phyloP scores from a whole-genome alignment of 2,888 invertebrate species.

The Drosophila ezoana region DNA sequence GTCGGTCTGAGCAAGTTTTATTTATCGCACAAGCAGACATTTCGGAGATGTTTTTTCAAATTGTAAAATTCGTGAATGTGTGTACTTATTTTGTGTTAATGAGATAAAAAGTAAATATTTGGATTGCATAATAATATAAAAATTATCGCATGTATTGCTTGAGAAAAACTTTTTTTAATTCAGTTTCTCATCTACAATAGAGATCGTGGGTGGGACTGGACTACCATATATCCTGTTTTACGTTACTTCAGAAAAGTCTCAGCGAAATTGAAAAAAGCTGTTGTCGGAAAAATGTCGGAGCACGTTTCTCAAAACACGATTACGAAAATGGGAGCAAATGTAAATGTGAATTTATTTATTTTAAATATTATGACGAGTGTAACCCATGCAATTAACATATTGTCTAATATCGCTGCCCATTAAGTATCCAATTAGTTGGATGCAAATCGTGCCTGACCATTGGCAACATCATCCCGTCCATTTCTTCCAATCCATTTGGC shows the following conservation, averaged over 20 bases:
- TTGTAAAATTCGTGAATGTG: not conserved
- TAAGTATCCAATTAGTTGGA: constrained; percentile 30
- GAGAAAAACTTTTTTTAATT: too few relatives aligned
- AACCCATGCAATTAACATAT: not conserved
- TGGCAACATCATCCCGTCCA: constrained; percentile 21
- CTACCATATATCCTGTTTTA: too few relatives aligned
- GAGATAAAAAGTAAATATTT: not conserved
- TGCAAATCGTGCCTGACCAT: constrained; percentile 38
- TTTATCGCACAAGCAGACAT: not conserved
- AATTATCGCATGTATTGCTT: not conserved
- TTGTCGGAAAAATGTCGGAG: not conserved
- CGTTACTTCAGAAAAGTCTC: too few relatives aligned
- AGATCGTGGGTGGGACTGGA: too few relatives aligned
- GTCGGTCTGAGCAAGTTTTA: not conserved
- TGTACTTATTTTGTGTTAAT: not conserved
- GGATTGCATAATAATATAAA: not conserved
- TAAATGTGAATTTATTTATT: not conserved
- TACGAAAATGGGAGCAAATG: constrained; percentile 1
- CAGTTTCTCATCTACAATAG: too few relatives aligned
- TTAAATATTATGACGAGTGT: not conserved
- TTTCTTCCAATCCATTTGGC: constrained; percentile 24
- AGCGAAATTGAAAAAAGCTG: too few relatives aligned
- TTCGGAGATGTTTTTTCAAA: not conserved
- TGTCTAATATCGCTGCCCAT: not conserved
- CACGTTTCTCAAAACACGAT: not conserved